Conservation (phyloP, 2,888 invertebrate genomes). For the Pachliopta kotzebuea region DNA sequence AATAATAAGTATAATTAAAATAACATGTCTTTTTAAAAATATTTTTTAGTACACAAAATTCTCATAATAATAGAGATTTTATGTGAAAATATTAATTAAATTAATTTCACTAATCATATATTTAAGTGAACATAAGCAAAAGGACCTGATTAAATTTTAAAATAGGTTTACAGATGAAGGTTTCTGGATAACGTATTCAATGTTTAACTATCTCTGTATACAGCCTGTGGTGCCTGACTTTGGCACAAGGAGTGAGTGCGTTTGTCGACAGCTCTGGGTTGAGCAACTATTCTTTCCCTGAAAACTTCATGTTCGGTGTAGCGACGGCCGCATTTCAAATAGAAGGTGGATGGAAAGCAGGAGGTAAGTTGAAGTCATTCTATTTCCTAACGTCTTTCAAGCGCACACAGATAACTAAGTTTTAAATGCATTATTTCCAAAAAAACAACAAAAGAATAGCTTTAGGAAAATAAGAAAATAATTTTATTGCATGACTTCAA, state of each 20-base stretch:
- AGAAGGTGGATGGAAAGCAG: constrained; percentile 81
- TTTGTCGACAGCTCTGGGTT: constrained; percentile 44
- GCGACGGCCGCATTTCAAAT: constrained; percentile 83
- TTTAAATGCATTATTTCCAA: too few relatives aligned
- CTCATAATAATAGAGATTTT: not conserved
- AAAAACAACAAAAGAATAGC: too few relatives aligned
- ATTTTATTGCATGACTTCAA: not conserved
- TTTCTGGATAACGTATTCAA: not conserved
- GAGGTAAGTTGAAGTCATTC: constrained; percentile 48
- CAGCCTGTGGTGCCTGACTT: constrained; percentile 50
- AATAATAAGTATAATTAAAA: not conserved
- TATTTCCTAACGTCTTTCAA: not conserved
- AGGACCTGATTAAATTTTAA: constrained; percentile 5
- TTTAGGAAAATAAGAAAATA: too few relatives aligned
- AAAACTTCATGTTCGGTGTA: constrained; percentile 81
- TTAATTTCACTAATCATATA: not conserved
- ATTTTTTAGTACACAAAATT: not conserved
- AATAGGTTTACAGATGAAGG: constrained; percentile 4
- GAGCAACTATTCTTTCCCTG: constrained; percentile 74
- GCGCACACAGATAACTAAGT: too few relatives aligned
- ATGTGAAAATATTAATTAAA: not conserved
- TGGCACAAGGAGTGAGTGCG: constrained; percentile 47
- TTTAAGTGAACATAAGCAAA: not conserved
- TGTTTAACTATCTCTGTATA: constrained; percentile 25
- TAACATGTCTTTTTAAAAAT: not conserved